phyloP scores from a whole-genome alignment of 2,113 vertebrate genomes.

The Eupsittula cactorum region DNA sequence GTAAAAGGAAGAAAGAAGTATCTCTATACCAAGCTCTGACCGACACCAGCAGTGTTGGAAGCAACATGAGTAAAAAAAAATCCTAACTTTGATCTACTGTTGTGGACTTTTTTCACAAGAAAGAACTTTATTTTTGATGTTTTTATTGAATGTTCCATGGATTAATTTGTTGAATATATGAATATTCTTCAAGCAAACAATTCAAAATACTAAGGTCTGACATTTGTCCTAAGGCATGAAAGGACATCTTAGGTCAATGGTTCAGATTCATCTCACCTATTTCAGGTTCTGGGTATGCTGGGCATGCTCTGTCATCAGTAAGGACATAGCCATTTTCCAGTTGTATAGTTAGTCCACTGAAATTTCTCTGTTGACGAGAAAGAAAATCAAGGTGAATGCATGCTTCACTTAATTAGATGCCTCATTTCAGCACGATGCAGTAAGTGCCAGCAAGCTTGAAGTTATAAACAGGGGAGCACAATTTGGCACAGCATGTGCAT shows the following conservation, averaged over 20 bases:
- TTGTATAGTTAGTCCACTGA: background rate
- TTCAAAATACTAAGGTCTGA: background rate
- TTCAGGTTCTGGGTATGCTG: background rate
- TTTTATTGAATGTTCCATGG: background rate
- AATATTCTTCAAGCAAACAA: background rate
- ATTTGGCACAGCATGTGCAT: background rate
- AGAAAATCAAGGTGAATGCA: background rate
- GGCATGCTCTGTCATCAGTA: background rate
- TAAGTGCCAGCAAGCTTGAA: background rate
- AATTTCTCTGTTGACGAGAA: background rate
- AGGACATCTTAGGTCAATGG: background rate
- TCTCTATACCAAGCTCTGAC: background rate
- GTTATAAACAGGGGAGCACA: background rate
- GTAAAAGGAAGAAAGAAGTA: background rate
- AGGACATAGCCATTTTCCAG: background rate
- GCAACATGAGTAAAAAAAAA: background rate
- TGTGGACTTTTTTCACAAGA: background rate
- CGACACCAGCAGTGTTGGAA: background rate
- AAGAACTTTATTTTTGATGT: background rate
- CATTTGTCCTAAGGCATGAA: background rate
- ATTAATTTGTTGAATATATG: background rate
- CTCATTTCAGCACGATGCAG: background rate
- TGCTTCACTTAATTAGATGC: background rate
- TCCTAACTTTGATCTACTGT: background rate
- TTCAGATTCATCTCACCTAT: background rate